phyloP scores from a whole-genome alignment of 2,797 vertebrate species.

The Neosilurus hyrtlii region DNA sequence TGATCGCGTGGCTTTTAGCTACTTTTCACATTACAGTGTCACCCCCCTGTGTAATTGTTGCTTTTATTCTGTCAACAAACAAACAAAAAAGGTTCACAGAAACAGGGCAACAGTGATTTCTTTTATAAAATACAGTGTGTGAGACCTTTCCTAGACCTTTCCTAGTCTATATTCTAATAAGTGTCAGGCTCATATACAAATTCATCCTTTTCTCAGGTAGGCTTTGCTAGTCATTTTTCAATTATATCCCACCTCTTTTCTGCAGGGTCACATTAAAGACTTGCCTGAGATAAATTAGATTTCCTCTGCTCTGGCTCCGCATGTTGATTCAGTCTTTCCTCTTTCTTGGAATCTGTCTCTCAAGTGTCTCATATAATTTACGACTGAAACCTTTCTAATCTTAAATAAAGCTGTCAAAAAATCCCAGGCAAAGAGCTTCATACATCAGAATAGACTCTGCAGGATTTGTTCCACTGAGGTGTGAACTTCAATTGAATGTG shows the following conservation, averaged over 20 bases:
- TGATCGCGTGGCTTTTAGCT: too few species aligned
- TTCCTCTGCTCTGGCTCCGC: slow-evolving; percentile 18
- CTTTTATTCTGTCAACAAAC: too few species aligned
- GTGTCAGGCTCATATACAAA: background rate
- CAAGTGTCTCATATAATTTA: slow-evolving; percentile 28
- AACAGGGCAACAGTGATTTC: too few species aligned
- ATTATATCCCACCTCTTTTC: slow-evolving; percentile 2
- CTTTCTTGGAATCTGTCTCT: slow-evolving; percentile 16
- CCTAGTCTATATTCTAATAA: background rate
- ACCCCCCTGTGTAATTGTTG: too few species aligned
- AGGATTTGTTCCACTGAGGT: background rate
- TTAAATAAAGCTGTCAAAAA: slow-evolving; percentile 32
- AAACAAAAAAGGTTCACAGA: too few species aligned
- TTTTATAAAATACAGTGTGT: too few species aligned
- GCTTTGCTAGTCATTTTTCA: background rate
- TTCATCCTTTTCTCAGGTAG: background rate
- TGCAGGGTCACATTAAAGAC: slow-evolving; percentile 5
- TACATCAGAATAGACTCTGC: slow-evolving; percentile 5
- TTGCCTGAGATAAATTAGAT: slow-evolving; percentile 18
- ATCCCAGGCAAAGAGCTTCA: slow-evolving; percentile 12
- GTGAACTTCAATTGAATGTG: slow-evolving; percentile 18
- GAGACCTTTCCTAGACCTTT: background rate
- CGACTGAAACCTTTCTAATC: slow-evolving; percentile 16
- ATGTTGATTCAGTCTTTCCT: slow-evolving; percentile 29
- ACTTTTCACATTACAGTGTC: too few species aligned